Evolutionary conservation across 1,140 invertebrate genomes (phyloP), one percentile per base, ranked within the genome.

Genomic region (Drosophila guanche): DNA sequence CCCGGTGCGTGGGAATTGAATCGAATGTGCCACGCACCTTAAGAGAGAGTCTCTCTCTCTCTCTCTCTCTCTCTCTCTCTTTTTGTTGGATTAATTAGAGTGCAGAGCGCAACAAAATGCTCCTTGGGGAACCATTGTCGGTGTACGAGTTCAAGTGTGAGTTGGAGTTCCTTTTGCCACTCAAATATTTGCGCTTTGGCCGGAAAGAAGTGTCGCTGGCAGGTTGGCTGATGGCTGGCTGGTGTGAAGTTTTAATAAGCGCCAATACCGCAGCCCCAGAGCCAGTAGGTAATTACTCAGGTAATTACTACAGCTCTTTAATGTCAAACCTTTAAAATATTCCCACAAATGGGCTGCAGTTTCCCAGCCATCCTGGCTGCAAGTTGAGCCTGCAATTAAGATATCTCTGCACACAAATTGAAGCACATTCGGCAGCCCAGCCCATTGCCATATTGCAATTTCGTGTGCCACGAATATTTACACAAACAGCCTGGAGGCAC

Each of bases 161-260:
- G 56, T 37, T 59, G 14, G 27, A 14, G 16, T 33, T 22, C 20
- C 33, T 46, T n/a, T 46, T n/a, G 55, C 47, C 37, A 54, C 50
- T 62, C 72, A 62, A 72, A 72, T 29, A 61, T 71, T 71, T 61
- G 29, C 22, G 41, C 33, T 69, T 53, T 46, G 60, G 46, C 59
- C 41, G 23, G 14, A 40, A 14, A 7, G 42, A 41, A 50, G 41
- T 51, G 50, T 47, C 54, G 43, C 33, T 51, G 25, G 47, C 65
- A 79, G 65, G 79, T 20, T 20, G 16, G 16, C 16, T 20, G 16
- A 20, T 20, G 16, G 43, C 33, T 51, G 25, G 47, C 65, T 75
- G 65, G 79, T 71, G 79, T 84, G 68, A 70, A 59, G 50, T 66
- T 84, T 84, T 72, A 79, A 75, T 83, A 84, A 75, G 67, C 47